Base-by-base conservation (phyloP, 2,113 vertebrate genomes). In the Macquaria australasica region DNA sequence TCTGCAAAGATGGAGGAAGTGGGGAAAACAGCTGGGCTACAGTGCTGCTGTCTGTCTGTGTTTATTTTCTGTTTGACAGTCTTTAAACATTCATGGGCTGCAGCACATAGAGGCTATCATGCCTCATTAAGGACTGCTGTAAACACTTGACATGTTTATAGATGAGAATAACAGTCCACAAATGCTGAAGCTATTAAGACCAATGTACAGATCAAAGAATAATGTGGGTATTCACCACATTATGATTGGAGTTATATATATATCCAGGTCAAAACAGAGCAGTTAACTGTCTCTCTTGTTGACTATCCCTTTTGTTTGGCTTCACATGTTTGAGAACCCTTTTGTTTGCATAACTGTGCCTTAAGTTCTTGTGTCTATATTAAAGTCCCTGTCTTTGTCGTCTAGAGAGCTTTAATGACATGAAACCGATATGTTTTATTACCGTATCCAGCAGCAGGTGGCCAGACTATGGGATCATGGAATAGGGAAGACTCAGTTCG, bases 1-100 rank as follows among this genome's bases (percentile, higher is more conserved):
- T 37, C 31, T 82, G 70, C 50, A 64, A 23, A 70, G 50, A 78
- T 21, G 8, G 72, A 80, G 53, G 74, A 62, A 41, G 48, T 58
- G 43, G 68, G 63, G 25, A 74, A 73, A 70, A 62, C 69, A 34
- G 68, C 50, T 74, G 25, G 55, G 28, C 28, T 28, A 15, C 51
- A 39, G 25, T 48, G 71, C 66, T 55, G 77, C 51, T 43, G 70
- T 74, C 63, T 23, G 39, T 86, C 70, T 53, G 68, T 72, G 56
- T 91, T 92, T 78, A 88, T 86, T 87, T 88, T 82, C 43, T 76
- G 85, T 90, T 92, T 87, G 73, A 84, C 78, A 79, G 82, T 55
- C 23, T 82, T 79, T 64, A 85, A 82, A 87, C 81, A 77, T 62
- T 23, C 60, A 20, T 56, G 25, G 70, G 50, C 74, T 60, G n/a